phyloP scores from a whole-genome alignment of 2,888 invertebrate genomes.

The Meloe dianella region DNA sequence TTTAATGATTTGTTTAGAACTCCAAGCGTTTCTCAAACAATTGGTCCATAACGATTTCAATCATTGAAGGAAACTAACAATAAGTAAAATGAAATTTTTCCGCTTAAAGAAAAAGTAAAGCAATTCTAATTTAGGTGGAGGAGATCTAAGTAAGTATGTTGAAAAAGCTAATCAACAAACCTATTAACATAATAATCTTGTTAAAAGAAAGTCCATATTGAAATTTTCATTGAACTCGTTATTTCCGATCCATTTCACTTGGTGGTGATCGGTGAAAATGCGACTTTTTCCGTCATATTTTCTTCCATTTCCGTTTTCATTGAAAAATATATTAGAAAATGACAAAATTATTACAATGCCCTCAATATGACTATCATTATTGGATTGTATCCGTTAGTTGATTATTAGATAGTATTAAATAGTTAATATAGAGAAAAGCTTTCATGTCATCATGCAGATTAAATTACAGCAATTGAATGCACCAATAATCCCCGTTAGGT shows the following conservation, averaged over 20 bases:
- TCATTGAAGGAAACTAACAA: too few relatives aligned
- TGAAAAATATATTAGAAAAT: background rate
- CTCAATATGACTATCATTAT: background rate
- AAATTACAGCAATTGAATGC: constrained; percentile 9
- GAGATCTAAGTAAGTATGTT: background rate
- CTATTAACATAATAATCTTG: too few relatives aligned
- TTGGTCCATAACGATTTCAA: too few relatives aligned
- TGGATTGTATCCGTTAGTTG: background rate
- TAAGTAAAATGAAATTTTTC: background rate
- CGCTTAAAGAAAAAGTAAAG: background rate
- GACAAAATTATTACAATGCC: background rate
- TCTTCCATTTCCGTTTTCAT: background rate
- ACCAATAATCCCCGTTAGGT: background rate
- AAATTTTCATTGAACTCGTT: background rate
- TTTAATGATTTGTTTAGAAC: background rate
- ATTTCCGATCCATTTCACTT: constrained; percentile 5
- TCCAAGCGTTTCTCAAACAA: background rate
- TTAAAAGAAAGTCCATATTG: background rate
- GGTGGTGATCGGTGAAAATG: background rate
- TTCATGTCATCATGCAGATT: background rate
- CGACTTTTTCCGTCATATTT: background rate
- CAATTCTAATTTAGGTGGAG: background rate
- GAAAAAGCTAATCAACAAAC: background rate
- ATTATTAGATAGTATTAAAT: background rate
- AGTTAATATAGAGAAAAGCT: background rate